phyloP scores from a whole-genome alignment of 1,140 invertebrate species.

The Schlechtendalia chinensis region DNA sequence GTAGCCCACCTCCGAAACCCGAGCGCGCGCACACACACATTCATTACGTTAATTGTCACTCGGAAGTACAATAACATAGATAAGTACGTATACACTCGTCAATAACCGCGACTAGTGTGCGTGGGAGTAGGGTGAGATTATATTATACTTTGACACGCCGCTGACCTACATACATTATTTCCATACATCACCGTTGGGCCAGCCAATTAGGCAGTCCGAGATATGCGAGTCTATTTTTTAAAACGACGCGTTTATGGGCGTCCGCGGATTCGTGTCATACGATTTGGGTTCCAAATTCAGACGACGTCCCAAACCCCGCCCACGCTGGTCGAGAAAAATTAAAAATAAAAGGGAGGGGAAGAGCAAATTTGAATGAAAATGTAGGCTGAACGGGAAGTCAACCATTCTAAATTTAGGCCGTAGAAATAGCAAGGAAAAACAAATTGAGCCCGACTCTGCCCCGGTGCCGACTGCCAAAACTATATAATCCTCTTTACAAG shows the following conservation, averaged over 20 bases:
- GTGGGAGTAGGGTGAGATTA: neutral
- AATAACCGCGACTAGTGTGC: neutral
- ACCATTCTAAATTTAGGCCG: slow-evolving; percentile 35
- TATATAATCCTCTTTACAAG: slow-evolving; percentile 18
- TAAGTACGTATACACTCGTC: neutral
- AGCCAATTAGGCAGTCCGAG: slow-evolving; percentile 12
- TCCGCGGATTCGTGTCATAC: neutral
- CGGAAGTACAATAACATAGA: neutral
- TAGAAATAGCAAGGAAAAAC: slow-evolving; percentile 32
- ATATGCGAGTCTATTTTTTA: slow-evolving; percentile 28
- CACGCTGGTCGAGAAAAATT: slow-evolving; percentile 12
- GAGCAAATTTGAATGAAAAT: slow-evolving; percentile 35
- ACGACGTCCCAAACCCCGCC: neutral
- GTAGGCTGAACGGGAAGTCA: slow-evolving; percentile 32
- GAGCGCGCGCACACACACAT: neutral
- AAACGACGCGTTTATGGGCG: slow-evolving; percentile 22
- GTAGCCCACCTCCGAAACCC: too few species aligned
- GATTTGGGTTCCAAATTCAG: slow-evolving; percentile 18
- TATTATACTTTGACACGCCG: slow-evolving; percentile 8
- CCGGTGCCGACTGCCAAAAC: slow-evolving; percentile 33
- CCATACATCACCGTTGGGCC: slow-evolving; percentile 4
- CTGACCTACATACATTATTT: slow-evolving; percentile 31
- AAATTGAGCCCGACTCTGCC: slow-evolving; percentile 3
- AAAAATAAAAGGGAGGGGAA: neutral
- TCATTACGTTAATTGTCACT: neutral